Evolutionary conservation across 2,797 vertebrate species (phyloP), one percentile per base, ranked within the genome.

Genomic region (Percopsis omiscomaycus): DNA sequence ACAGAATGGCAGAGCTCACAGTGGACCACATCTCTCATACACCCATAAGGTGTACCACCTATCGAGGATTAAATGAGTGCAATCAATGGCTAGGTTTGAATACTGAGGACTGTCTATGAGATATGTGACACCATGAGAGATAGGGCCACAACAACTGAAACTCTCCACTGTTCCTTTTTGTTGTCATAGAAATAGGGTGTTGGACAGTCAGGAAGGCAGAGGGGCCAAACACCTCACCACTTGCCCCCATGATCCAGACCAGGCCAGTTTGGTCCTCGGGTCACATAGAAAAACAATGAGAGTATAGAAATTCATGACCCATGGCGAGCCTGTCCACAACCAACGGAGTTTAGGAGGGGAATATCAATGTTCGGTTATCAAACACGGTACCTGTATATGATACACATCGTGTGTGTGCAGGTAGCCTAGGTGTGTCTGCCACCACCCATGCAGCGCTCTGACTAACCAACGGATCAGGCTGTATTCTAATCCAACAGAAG

Each of bases 401-500:
- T 42, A 9, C 37, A 42, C 37, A 42, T 6, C 37, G 8, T 9
- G 37, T 42, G 37, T 2, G 8, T 9, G 6, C 22, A 22, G 22
- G n/a, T n/a, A n/a, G n/a, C n/a, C n/a, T n/a, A n/a, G n/a, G 22
- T 22, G 22, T 22, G 22, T 22, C 22, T 22, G 22, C 22, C 22
- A 22, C 22, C 58, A 74, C 13, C 54, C 59, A 3, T 32, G 15
- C 50, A 56, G 16, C 37, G 66, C 60, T 16, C 56, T 59, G 32
- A 48, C 64, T 47, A 49, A 16, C 64, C 69, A 73, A 37, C 8
- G 28, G 68, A 70, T 50, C 69, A 49, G 64, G 52, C 51, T 71
- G 74, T 60, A 61, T 84, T 89, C 86, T 78, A 86, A 76, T 74
- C 75, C 73, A 87, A 88, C 79, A 70, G 79, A 84, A 71, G 77